Evolutionary conservation across 2,888 invertebrate species (phyloP), one percentile per base, ranked within the genome.

Genomic region (Pimpla rufipes): DNA sequence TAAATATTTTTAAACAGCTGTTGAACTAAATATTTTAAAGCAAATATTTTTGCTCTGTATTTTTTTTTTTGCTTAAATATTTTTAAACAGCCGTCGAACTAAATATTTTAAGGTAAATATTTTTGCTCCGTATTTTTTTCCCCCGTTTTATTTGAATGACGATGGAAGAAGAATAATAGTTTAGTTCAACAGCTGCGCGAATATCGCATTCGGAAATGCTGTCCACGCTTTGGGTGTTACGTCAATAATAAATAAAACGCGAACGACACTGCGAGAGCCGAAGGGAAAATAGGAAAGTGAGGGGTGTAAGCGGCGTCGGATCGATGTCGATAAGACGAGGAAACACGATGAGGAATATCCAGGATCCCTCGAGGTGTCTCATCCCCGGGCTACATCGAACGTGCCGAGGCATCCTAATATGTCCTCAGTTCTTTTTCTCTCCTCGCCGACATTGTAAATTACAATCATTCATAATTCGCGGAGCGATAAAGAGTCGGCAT

Each of bases 341-440:
- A 47, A 55, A 71, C 55, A 50, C 45, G 10, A 45, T 50, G 66
- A 62, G 68, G 52, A 70, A 76, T 76, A 71, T 11, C 37, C 66
- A 23, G 21, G 37, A 4, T 78, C 59, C 75, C 66, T 55, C 40
- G 81, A 45, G 47, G 55, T 42, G 29, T 55, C 70, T 13, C 37
- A 70, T 76, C 66, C 55, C 45, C 37, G 52, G 64, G 16, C n/a
- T 29, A 71, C 37, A 55, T 18, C 52, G 80, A 45, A 80, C 80
- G 80, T 75, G 76, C 64, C 45, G 6, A 16, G 16, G 76, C 59
- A 81, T 70, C 18, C 64, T 67, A 74, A 74, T 67, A 73, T 21
- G 55, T 23, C 23, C 67, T 40, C 35, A 21, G 59, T 57, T 35
- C 45, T 52, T 70, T 75, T 21, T n/a, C n/a, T n/a, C n/a, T 7